These are phyloP conservation scores for Sphaeridia pumilis DNA, from an alignment of 2,888 invertebrate genomes.

Conservation along the genomic window DNA sequence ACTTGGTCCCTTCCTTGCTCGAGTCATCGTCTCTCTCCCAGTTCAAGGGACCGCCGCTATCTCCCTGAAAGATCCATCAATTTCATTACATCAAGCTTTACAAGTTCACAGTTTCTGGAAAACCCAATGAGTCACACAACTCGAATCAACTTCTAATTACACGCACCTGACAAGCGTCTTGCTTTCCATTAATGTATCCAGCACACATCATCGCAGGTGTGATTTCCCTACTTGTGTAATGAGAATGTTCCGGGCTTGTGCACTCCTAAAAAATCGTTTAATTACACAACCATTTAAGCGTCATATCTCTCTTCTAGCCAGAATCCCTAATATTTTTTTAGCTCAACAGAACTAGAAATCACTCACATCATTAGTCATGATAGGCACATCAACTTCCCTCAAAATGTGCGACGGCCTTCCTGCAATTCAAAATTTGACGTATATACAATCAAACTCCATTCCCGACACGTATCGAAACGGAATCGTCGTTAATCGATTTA, in stretches of 20 bases:
- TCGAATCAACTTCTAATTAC: not conserved
- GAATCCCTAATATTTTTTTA: too few relatives aligned
- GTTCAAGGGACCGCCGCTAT: constrained; percentile 46
- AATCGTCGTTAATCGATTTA: not conserved
- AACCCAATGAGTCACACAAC: not conserved
- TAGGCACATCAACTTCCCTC: constrained; percentile 70
- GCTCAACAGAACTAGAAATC: too few relatives aligned
- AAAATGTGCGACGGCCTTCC: constrained; percentile 68
- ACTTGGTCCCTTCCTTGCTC: constrained; percentile 49
- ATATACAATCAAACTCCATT: not conserved
- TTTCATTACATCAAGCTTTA: not conserved
- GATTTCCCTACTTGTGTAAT: constrained; percentile 70
- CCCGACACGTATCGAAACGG: too few relatives aligned
- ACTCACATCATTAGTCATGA: constrained; percentile 52
- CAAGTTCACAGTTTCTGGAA: not conserved
- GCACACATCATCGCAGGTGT: constrained; percentile 65
- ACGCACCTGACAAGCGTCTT: constrained; percentile 62
- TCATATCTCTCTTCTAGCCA: too few relatives aligned
- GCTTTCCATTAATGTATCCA: constrained; percentile 58
- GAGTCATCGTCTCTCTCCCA: constrained; percentile 40
- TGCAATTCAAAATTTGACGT: not conserved
- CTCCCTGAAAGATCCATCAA: not conserved
- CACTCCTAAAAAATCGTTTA: constrained; percentile 44
- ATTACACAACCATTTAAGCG: too few relatives aligned
- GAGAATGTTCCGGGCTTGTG: constrained; percentile 42